Base-by-base conservation (phyloP, 2,797 vertebrate species). In the Thalassophryne amazonica region DNA sequence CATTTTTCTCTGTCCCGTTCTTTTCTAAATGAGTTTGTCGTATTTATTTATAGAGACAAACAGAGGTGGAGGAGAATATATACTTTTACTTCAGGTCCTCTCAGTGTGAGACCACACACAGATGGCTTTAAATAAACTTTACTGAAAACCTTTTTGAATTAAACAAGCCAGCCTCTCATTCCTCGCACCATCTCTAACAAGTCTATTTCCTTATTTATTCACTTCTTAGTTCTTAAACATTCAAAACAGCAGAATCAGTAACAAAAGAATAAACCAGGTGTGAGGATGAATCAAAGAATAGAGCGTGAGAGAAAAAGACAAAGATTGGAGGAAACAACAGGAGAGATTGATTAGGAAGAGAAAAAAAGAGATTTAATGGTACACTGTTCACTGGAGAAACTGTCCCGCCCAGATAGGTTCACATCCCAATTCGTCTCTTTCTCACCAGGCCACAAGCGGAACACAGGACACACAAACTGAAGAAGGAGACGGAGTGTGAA, bases 21-120 rank as follows among this genome's bases (percentile, higher is more conserved):
- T 43, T 73, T 75, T 60, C 52, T 69, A 54, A 74, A 46, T 57
- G 43, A 53, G 7, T 46, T 31, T 30, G 23, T n/a, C n/a, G 25
- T 56, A 58, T 69, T 69, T 68, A 74, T n/a, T n/a, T n/a, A 46
- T 10, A 34, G 47, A 54, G 16, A 43, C 50, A 54, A 64, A 65
- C 9, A 42, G 17, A 59, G 31, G 24, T 22, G 18, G 27, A 38
- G 24, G 28, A 35, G 5, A 18, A 36, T 16, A 13, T 18, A n/a
- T 27, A 2, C 14, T 11, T 3, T 29, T 7, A 20, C 80, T 11
- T 81, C 45, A 69, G 78, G 8, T 56, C 63, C n/a, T 76, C 76
- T n/a, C 63, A 73, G 19, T 14, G 33, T 69, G 54, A 22, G 90
- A 89, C 49, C 89, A 91, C 81, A 42, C 21, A 1, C 83, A 84